Percentiles rank a stretch among this genome's conserved stretches.
phyloP scores from a whole-genome alignment of 2,888 invertebrate species.

The Campoplex nolae region DNA sequence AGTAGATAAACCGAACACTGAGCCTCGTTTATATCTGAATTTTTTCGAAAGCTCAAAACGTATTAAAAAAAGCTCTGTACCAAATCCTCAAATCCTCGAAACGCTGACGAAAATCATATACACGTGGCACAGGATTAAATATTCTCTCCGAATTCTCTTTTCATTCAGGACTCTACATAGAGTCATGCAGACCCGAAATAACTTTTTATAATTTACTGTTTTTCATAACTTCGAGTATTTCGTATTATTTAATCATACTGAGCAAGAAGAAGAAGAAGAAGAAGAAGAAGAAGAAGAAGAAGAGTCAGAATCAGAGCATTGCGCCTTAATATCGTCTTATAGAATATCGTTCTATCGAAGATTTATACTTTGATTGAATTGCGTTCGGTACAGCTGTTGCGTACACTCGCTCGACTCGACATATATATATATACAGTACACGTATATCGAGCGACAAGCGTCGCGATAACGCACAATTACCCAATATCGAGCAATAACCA shows the following conservation, averaged over 20 bases:
- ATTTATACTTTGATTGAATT: constrained; percentile 81
- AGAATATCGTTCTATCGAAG: constrained; percentile 75
- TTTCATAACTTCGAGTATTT: constrained; percentile 4
- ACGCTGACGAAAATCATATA: neutral
- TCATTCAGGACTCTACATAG: neutral
- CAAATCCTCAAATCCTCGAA: neutral
- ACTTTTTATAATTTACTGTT: neutral
- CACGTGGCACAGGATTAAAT: neutral
- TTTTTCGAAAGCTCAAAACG: neutral
- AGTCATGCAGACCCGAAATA: neutral
- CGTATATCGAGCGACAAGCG: neutral
- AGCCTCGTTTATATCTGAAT: neutral
- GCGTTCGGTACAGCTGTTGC: constrained; percentile 80
- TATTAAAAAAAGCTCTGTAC: neutral
- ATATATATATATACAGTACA: neutral
- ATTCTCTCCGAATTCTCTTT: neutral
- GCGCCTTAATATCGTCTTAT: constrained; percentile 72
- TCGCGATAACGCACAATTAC: constrained; percentile 22
- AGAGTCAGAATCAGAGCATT: neutral
- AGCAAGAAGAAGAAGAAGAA: neutral
- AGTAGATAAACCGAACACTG: neutral
- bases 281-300: neutral
- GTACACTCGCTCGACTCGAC: constrained; percentile 9
- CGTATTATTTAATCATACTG: neutral
- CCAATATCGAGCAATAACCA: constrained; percentile 18